These are phyloP conservation scores for Trichacis sp. DNA, from an alignment of 2,888 invertebrate genomes.

Conservation along the genomic window DNA sequence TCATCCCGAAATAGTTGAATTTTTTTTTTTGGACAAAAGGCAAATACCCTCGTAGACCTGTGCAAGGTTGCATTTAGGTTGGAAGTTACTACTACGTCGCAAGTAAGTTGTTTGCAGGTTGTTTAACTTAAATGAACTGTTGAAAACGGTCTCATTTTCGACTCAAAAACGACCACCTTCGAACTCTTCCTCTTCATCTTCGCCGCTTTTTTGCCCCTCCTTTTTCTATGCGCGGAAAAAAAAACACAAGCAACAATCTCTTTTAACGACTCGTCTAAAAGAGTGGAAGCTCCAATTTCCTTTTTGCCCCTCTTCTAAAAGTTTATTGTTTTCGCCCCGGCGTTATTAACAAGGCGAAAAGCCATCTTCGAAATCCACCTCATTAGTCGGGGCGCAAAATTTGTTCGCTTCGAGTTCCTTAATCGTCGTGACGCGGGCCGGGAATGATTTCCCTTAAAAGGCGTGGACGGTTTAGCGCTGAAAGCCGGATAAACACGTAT, in stretches of 20 bases:
- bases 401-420: neutral
- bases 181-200: neutral
- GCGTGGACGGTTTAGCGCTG: neutral
- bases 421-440: constrained; percentile 13
- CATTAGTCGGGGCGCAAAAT: neutral
- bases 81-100: too few relatives aligned
- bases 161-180: constrained; percentile 9
- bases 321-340: too few relatives aligned
- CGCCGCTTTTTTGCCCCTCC: neutral
- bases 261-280: neutral
- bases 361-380: neutral
- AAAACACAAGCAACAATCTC: neutral
- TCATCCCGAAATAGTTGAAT: too few relatives aligned
- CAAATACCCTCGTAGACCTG: too few relatives aligned
- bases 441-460: constrained; percentile 12
- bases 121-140: too few relatives aligned
- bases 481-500: constrained; percentile 26
- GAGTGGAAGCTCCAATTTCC: too few relatives aligned
- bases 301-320: too few relatives aligned
- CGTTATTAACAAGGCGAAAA: neutral
- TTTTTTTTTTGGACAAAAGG: too few relatives aligned
- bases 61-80: too few relatives aligned
- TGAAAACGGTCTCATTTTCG: too few relatives aligned
- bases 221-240: neutral
- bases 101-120: too few relatives aligned